Base-by-base conservation (phyloP, 2,797 vertebrate species). In the Semaprochilodus insignis region DNA sequence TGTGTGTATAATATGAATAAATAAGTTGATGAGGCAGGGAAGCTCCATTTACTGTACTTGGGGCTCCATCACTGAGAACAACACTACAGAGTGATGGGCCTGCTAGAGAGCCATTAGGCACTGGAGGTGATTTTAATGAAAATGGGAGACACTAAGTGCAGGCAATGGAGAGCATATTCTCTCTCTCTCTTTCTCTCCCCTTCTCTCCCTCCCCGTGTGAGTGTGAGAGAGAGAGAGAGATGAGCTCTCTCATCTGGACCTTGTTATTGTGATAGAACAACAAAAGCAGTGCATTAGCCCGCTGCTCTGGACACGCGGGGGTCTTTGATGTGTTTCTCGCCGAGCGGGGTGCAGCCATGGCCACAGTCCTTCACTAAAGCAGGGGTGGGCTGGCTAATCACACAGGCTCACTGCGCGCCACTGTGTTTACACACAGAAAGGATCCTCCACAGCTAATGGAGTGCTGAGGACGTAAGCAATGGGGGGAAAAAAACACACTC, bases 271-370 rank as follows among this genome's bases (percentile, higher is more conserved):
- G 91, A 91, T 91, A 86, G 89, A 88, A 92, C 92, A 93, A 94
- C 93, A 94, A 86, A 95, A 94, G 93, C 93, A 86, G 85, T 94
- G 92, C 93, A 93, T 94, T 94, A 94, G 93, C 91, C 93, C 86
- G 78, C 88, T 91, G 90, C 89, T 90, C 85, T 88, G 93, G 90
- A 93, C 91, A 90, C 91, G 88, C 88, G 81, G 85, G 82, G 87
- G 81, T 92, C 94, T 95, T 95, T 95, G 94, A 95, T 94, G 94
- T 94, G 91, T 91, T 91, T 93, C 90, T 85, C 88, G 91, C 91
- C 88, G 91, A 74, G 91, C 90, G 88, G 89, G 88, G 88, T 89
- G 84, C 91, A 93, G 92, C 91, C 86, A 90, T 91, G 91, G 92
- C 90, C 92, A 84, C 90, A 91, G 92, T 90, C 90, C 90, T 89